Base-by-base conservation (phyloP, 2,113 vertebrate species). In the Neopipo cinnamomea region DNA sequence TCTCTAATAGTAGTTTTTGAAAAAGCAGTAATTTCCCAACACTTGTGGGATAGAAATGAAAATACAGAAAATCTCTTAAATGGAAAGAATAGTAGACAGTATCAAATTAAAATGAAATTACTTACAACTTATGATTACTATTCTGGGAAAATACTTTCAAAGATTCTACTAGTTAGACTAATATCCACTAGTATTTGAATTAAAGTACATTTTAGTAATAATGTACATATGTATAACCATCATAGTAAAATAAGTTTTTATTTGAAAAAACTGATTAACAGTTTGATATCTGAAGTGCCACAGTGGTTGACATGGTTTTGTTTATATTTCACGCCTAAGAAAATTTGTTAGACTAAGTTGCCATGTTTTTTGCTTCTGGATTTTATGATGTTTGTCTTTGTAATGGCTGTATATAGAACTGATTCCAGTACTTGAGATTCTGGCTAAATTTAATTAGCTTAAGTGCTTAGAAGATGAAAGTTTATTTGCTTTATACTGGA, bases 261-360 rank as follows among this genome's bases (percentile, higher is more conserved):
- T 83, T 80, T 95, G 66, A 77, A 80, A 83, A 50, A 33, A 37
- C 31, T 66, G 52, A 91, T 91, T 56, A 92, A 72, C 35, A 46
- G 12, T 56, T 89, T 55, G 76, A 56, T 14, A 81, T 91, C 89
- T 78, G 61, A 95, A 93, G 97, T 75, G 88, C 94, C 62, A 24
- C 19, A 10, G 53, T 70, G 5, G 31, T 72, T 3, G 42, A 85
- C 49, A 42, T 3, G 28, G n/a, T 74, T 81, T 95, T 96, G 92
- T 95, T 97, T 96, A 92, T 79, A 31, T 92, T 97, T 97, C 96
- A 95, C 12, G 7, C 95, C 95, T 96, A 96, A 95, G 93, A 93
- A 97, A 96, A 98, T 97, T 97, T 98, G 95, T 97, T 96, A 91
- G 92, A 83, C 82, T 97, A 95, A 97, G 97, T 94, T 93, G 86